Evolutionary conservation across 2,888 invertebrate species (phyloP).

Genomic region (Lysandra coridon): DNA sequence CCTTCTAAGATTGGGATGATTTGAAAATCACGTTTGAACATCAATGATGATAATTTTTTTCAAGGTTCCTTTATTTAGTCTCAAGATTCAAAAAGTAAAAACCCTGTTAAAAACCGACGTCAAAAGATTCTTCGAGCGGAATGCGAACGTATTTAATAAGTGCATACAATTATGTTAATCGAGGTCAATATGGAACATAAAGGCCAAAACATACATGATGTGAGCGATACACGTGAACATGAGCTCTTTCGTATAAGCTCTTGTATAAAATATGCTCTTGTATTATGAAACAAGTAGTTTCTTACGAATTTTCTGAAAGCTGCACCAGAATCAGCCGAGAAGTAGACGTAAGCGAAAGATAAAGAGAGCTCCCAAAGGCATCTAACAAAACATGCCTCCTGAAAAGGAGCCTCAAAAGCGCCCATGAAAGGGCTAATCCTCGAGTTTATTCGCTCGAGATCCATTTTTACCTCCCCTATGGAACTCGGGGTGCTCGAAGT

Average conservation of each 20-base stretch:
- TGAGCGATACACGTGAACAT: background rate
- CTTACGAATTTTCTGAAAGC: too few relatives aligned
- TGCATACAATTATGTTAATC: conserved; percentile 26
- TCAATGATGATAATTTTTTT: too few relatives aligned
- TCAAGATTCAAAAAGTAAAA: background rate
- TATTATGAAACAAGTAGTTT: background rate
- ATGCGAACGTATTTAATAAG: conserved; percentile 18
- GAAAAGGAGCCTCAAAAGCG: background rate
- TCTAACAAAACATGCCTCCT: background rate
- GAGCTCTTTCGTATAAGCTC: background rate
- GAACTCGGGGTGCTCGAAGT: conserved; percentile 2
- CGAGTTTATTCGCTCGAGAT: background rate
- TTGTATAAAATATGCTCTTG: background rate
- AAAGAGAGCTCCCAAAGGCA: too few relatives aligned
- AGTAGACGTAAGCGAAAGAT: too few relatives aligned
- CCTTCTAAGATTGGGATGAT: too few relatives aligned
- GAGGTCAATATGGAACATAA: conserved; percentile 12
- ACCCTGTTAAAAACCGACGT: background rate
- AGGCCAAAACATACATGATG: conserved; percentile 26
- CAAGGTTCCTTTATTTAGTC: too few relatives aligned
- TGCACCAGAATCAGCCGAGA: too few relatives aligned
- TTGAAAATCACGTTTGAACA: too few relatives aligned
- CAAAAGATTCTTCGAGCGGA: background rate
- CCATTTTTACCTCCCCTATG: background rate
- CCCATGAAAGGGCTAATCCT: background rate